Base-by-base conservation (phyloP, 2,888 invertebrate species). In the Antheraea yamamai region DNA sequence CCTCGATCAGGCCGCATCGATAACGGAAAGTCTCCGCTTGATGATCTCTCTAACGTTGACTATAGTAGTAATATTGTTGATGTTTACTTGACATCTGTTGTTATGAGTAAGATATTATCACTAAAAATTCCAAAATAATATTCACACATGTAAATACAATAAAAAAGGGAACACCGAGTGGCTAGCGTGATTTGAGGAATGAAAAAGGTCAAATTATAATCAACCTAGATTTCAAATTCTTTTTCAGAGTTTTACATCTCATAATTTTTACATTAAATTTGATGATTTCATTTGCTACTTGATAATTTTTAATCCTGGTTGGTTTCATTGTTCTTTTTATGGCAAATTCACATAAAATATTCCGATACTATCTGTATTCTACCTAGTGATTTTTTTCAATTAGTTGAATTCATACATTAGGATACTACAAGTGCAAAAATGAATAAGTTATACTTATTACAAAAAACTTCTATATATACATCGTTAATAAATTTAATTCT, bases 1-100 rank as follows among this genome's bases (percentile, higher is more conserved):
- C 93, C 93, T 93, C 94, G 92, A 92, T 93, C 92, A 92, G 87
- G 80, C 82, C 86, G 85, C 80, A 83, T 84, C 84, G 84, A 83
- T 87, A 90, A 87, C 91, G 92, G 93, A 93, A 93, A 92, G 89
- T 92, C 92, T 91, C 92, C 91, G 89, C 85, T 81, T 88, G 88
- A 88, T 90, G 88, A 89, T 88, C 86, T 89, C 84, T 83, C 79
- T 87, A 85, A 87, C 85, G 86, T 51, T 26, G 10, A 47, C 26
- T 71, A 61, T 61, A 10, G 23, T 61, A 83, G 30, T 75, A 76
- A 80, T 78, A 77, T 82, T 80, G 81, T 78, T 78, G 74, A 80
- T 80, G 77, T 81, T 82, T 80, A 79, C 39, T 39, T 39, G 35
- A 39, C 70, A 70, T 70, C 20, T 70, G 70, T 70, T 70, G 16